These are phyloP conservation scores for Hydrotaea cyrtoneurina DNA, from an alignment of 2,888 invertebrate genomes.

Conservation along the genomic window DNA sequence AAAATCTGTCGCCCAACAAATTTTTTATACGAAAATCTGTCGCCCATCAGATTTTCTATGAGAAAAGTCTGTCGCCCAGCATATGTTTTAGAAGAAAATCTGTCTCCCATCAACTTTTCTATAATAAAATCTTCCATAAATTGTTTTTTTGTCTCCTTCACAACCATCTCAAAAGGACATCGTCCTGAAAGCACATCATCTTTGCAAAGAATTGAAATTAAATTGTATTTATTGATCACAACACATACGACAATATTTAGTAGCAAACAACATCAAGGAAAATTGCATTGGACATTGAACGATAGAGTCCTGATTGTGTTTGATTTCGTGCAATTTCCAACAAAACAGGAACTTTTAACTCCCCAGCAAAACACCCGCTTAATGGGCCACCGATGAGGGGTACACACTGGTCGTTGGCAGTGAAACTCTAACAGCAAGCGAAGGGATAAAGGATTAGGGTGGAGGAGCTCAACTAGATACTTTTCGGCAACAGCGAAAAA, in stretches of 20 bases:
- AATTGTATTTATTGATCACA: background rate
- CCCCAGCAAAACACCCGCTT: background rate
- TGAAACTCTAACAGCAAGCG: background rate
- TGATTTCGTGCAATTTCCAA: background rate
- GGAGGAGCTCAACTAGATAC: no score
- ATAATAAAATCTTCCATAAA: no score
- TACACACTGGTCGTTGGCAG: background rate
- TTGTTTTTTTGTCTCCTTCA: no score
- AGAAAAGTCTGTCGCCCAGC: no score
- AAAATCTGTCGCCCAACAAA: no score
- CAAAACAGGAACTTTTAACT: background rate
- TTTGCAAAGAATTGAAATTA: background rate
- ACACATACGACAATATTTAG: background rate
- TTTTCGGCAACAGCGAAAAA: background rate
- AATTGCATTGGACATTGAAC: background rate
- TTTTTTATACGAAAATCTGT: no score
- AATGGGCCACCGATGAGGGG: background rate
- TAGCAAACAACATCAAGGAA: slow-evolving; percentile 2
- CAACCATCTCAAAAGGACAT: no score
- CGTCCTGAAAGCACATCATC: no score
- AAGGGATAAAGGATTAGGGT: background rate
- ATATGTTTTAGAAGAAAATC: no score
- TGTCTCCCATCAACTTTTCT: no score
- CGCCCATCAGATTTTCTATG: no score
- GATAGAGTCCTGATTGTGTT: background rate